A percentile compares a stretch with the other conserved stretches of the same genome.
Evolutionary conservation across 2,888 invertebrate species (phyloP).

Genomic region (Sarcophaga carnaria): DNA sequence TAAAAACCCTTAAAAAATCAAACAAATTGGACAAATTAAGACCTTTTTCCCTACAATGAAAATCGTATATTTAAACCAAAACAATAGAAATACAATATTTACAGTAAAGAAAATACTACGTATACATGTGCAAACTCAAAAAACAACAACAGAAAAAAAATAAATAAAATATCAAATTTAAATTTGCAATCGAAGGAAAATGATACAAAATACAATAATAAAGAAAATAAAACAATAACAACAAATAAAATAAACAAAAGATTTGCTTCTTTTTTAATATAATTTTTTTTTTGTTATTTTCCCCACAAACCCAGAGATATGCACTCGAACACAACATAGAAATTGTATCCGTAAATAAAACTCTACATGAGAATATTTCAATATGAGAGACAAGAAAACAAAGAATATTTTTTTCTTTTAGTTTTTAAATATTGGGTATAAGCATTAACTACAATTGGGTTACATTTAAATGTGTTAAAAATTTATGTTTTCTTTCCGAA

Average conservation of each 20-base stretch:
- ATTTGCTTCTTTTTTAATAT: neutral
- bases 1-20: too few relatives aligned
- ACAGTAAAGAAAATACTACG: neutral
- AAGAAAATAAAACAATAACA: slow-evolving; percentile 10
- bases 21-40: too few relatives aligned
- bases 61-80: too few relatives aligned
- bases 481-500: too few relatives aligned
- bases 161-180: slow-evolving; percentile 44
- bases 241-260: slow-evolving; percentile 15
- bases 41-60: too few relatives aligned
- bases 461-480: too few relatives aligned
- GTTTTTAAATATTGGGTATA: too few relatives aligned
- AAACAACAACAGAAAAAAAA: neutral
- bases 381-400: too few relatives aligned
- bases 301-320: slow-evolving; percentile 23
- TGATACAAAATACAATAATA: slow-evolving; percentile 24
- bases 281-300: slow-evolving; percentile 20
- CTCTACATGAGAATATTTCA: too few relatives aligned
- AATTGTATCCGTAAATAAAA: neutral
- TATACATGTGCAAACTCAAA: neutral
- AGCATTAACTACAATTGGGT: too few relatives aligned
- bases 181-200: slow-evolving; percentile 51
- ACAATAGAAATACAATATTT: neutral
- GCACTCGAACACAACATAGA: slow-evolving; percentile 29
- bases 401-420: too few relatives aligned